These are phyloP conservation scores for Tichodroma muraria DNA, from an alignment of 2,113 vertebrate genomes.

Conservation along the genomic window DNA sequence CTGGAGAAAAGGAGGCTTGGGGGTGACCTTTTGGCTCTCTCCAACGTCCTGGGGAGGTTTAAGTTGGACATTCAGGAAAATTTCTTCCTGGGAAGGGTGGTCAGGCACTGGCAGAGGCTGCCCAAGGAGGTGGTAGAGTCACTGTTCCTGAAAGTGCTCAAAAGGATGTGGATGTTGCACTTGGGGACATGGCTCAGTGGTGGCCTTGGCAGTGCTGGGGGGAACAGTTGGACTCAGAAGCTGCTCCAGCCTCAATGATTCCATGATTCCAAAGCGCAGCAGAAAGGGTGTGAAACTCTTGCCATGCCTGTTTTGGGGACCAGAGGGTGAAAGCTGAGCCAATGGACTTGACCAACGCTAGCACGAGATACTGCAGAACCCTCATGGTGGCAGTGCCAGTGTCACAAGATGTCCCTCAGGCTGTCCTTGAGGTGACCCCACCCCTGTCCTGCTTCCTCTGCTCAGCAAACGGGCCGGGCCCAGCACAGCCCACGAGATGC, in stretches of 20 bases:
- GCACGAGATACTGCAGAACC: rapidly evolving
- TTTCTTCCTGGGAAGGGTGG: not conserved
- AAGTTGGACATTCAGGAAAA: not conserved
- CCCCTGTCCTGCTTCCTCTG: not conserved
- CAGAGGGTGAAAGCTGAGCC: not conserved
- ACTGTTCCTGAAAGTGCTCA: not conserved
- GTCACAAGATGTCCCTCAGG: not conserved
- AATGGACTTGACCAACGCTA: rapidly evolving
- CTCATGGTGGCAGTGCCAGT: rapidly evolving
- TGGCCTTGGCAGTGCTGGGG: not conserved
- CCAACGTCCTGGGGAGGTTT: rapidly evolving
- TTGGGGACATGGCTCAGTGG: not conserved
- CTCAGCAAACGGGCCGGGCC: not conserved
- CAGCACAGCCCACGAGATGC: not conserved
- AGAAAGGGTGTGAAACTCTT: not conserved
- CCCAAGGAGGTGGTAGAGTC: no score
- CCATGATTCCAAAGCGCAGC: not conserved
- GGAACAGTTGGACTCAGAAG: not conserved
- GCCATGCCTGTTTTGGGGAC: rapidly evolving
- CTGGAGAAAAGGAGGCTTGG: not conserved
- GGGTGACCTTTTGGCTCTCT: not conserved
- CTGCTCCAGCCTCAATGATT: not conserved
- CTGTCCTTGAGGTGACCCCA: not conserved
- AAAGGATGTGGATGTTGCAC: not conserved
- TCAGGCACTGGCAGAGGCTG: not conserved